Base-by-base conservation (phyloP, 2,797 vertebrate species). In the Sarcophilus harrisii region DNA sequence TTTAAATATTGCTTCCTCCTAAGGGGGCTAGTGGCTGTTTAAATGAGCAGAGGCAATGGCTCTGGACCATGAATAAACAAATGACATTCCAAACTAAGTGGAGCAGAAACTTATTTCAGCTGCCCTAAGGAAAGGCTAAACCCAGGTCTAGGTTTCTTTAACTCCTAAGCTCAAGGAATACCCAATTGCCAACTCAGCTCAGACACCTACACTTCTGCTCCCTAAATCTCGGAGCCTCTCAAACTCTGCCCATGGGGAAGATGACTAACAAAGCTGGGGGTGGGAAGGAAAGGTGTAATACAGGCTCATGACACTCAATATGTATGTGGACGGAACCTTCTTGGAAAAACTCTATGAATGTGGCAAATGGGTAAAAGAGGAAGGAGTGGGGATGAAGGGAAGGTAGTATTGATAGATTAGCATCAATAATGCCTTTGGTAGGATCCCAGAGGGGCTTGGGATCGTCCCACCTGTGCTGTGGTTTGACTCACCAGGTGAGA, bases 381-480 rank as follows among this genome's bases (percentile, higher is more conserved):
- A 97, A 95, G 97, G 97, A 93, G 95, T 60, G 92, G 94, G 91
- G 52, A 62, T 18, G 90, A 90, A 62, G 92, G 94, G 54, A 28
- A 55, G 97, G 93, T 24, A 29, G 0, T 93, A 94, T 38, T 30
- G 57, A 60, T 87, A 93, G 73, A 94, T 45, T 62, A 81, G 96
- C 96, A 92, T 98, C 98, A 99, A 98, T 99, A 99, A 98, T 99
- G 99, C 95, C 99, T 99, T 94, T 99, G 99, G 94, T 99, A 99
- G 96, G 99, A 99, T 93, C 99, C 99, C 98, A 99, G 98, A 0
- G 99, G 98, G 2, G 98, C 98, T 96, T 99, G 99, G 87, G 99
- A 98, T 96, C 98, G 98, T 45, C 96, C 98, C 90, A 98, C 95
- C 99, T 99, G 97, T 96, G 98, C 94, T 98, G 96, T 97, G 0